Percentiles rank a stretch among this genome's conserved stretches.
Evolutionary conservation across 2,797 vertebrate genomes (phyloP).

Genomic region (Onychomys arenicola): DNA sequence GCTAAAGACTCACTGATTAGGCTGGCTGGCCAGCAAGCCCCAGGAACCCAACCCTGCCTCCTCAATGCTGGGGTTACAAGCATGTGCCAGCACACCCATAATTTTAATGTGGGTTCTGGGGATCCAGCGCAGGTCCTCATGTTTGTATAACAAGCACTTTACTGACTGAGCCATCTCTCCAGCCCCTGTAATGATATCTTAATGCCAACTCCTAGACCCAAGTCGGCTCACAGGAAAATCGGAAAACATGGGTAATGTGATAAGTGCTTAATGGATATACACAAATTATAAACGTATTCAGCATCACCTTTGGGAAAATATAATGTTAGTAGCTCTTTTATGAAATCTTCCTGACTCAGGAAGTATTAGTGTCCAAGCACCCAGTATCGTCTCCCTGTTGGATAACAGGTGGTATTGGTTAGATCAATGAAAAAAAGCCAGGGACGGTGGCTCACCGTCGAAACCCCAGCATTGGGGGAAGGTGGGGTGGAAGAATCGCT

Average conservation of each 20-base stretch:
- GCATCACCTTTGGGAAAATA: neutral
- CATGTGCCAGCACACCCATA: neutral
- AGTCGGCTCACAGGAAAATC: neutral
- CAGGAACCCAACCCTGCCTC: neutral
- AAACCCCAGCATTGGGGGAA: neutral
- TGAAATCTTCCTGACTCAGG: neutral
- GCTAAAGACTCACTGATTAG: neutral
- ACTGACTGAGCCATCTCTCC: neutral
- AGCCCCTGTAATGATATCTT: neutral
- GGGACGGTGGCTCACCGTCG: neutral
- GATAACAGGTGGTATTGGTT: neutral
- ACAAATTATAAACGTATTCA: neutral
- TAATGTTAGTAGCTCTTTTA: neutral
- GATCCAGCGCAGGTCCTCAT: neutral
- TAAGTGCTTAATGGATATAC: neutral
- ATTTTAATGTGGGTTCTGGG: neutral
- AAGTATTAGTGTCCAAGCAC: neutral
- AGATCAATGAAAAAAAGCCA: neutral
- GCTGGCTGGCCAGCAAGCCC: neutral
- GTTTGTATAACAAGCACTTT: neutral
- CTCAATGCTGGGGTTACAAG: neutral
- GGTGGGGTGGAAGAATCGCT: neutral
- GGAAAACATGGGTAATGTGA: neutral
- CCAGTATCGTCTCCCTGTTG: neutral
- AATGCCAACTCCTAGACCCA: neutral